Evolutionary conservation across 2,113 vertebrate species (phyloP).

Genomic region (Riparia riparia): DNA sequence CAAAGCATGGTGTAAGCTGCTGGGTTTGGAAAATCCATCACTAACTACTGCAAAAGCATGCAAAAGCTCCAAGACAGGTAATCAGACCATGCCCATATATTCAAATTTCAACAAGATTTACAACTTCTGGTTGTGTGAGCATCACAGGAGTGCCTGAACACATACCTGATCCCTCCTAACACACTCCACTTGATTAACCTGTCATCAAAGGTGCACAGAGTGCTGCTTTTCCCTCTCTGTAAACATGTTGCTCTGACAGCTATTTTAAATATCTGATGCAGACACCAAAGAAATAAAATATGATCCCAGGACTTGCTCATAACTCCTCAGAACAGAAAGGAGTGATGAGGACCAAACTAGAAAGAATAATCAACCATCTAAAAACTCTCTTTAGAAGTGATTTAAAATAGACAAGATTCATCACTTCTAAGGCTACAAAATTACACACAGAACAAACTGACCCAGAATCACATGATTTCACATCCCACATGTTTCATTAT

Average conservation of each 20-base stretch:
- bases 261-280: background rate
- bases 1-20: background rate
- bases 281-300: background rate
- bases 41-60: background rate
- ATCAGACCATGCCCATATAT: background rate
- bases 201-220: rapidly evolving
- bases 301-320: background rate
- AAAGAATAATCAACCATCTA: background rate
- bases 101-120: background rate
- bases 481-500: background rate
- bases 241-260: background rate
- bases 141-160: background rate
- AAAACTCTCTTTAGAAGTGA: background rate
- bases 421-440: background rate
- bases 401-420: background rate
- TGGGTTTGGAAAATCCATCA: background rate
- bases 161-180: background rate
- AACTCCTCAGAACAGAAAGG: background rate
- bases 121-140: background rate
- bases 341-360: background rate
- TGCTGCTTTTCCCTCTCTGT: background rate
- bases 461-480: background rate
- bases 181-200: background rate
- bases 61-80: background rate
- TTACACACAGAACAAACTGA: background rate